Percentiles rank a stretch among this genome's conserved stretches.
These are phyloP conservation scores for Chaenodraco wilsoni DNA, from an alignment of 2,797 vertebrate species.

Conservation along the genomic window DNA sequence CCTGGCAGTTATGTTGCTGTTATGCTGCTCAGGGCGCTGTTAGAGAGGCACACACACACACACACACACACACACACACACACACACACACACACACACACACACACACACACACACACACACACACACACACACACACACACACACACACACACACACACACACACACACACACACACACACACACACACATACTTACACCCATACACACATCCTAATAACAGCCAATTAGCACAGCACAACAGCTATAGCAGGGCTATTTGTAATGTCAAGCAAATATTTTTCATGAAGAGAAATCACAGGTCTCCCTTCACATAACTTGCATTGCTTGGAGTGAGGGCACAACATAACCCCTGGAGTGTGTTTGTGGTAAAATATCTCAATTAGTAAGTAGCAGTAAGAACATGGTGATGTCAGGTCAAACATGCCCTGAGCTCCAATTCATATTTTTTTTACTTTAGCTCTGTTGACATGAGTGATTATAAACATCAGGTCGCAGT, in stretches of 20 bases:
- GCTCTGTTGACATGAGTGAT: not conserved
- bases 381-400: conserved; percentile 29
- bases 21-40: conserved; percentile 27
- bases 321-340: conserved; percentile 8
- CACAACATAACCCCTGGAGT: not conserved
- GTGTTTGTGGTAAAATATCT: conserved; percentile 24
- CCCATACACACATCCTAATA: conserved; percentile 53
- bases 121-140: conserved; percentile 10
- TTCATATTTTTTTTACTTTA: not conserved
- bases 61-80: conserved; percentile 9
- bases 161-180: conserved; percentile 8
- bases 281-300: conserved; percentile 12
- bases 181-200: conserved; percentile 10
- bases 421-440: not conserved
- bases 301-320: conserved; percentile 12
- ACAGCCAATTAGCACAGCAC: conserved; percentile 65
- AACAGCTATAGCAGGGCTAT: conserved; percentile 44
- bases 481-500: not conserved
- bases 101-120: conserved; percentile 17
- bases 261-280: conserved; percentile 54
- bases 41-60: conserved; percentile 22
- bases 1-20: conserved; percentile 22
- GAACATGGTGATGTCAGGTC: not conserved
- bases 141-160: conserved; percentile 16
- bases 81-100: conserved; percentile 4